A percentile compares a stretch with the other conserved stretches of the same genome.
These are phyloP conservation scores for Craterocephalus amniculus DNA, from an alignment of 2,797 vertebrate genomes.

Conservation along the genomic window DNA sequence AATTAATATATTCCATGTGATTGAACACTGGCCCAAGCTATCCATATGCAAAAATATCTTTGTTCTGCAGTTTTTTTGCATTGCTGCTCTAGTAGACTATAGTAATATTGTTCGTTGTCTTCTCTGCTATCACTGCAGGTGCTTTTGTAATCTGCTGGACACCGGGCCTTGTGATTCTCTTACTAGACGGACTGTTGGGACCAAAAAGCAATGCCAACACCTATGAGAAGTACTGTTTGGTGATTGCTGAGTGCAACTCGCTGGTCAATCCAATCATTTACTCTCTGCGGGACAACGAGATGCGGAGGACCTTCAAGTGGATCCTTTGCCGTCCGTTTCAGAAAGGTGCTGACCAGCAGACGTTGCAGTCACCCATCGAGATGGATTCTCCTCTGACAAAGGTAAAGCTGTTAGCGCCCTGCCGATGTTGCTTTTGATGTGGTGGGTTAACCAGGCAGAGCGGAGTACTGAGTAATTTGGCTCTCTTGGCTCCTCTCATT, in stretches of 20 bases:
- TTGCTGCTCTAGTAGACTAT: neutral
- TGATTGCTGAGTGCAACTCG: constrained; percentile 92
- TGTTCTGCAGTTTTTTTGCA: neutral
- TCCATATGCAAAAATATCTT: neutral
- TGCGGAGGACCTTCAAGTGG: constrained; percentile 88
- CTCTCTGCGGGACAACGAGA: constrained; percentile 89
- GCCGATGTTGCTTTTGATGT: neutral
- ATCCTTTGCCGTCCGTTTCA: constrained; percentile 86
- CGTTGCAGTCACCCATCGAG: constrained; percentile 33
- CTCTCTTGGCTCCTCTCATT: neutral
- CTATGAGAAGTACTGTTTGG: constrained; percentile 92
- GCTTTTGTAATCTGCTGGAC: constrained; percentile 98
- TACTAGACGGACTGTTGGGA: constrained; percentile 89
- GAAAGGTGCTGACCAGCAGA: constrained; percentile 29
- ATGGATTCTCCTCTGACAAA: constrained; percentile 59
- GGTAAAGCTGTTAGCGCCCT: constrained; percentile 40
- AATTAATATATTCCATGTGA: neutral
- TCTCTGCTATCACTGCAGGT: constrained; percentile 72
- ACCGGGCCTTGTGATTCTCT: constrained; percentile 87
- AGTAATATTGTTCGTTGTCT: neutral
- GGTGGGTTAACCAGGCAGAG: neutral
- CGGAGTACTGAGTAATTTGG: constrained; percentile 1
- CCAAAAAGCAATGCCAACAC: constrained; percentile 79
- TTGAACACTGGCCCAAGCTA: neutral
- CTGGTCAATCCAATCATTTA: constrained; percentile 93